These are phyloP conservation scores for Lasioglossum albipes DNA, from an alignment of 1,140 invertebrate genomes.

Conservation along the genomic window DNA sequence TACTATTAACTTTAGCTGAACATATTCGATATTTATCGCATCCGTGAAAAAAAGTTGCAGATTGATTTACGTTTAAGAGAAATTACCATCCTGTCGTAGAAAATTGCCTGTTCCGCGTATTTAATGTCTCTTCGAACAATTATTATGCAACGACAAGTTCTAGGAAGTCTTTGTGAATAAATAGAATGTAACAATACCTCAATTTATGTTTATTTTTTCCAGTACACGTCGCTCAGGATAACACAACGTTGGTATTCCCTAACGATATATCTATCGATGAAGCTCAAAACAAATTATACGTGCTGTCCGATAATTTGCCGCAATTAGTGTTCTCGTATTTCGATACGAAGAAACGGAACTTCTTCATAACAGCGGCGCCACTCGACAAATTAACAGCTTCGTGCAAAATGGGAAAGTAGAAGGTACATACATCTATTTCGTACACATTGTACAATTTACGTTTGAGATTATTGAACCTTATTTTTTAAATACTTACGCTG, in stretches of 20 bases:
- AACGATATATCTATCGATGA: slow-evolving; percentile 75
- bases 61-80: background rate
- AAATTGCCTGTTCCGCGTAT: background rate
- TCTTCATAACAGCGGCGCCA: slow-evolving; percentile 49
- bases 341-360: slow-evolving; percentile 82
- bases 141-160: slow-evolving; percentile 15
- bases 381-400: slow-evolving; percentile 49
- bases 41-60: background rate
- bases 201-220: slow-evolving; percentile 33
- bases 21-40: background rate
- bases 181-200: background rate
- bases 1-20: too few relatives aligned
- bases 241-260: slow-evolving; percentile 75
- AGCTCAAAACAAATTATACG: slow-evolving; percentile 80
- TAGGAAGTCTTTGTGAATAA: background rate
- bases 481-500: background rate
- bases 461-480: background rate
- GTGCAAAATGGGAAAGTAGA: slow-evolving; percentile 21
- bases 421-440: background rate
- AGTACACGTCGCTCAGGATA: slow-evolving; percentile 72
- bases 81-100: background rate
- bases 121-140: background rate
- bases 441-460: background rate
- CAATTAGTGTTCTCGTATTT: slow-evolving; percentile 82
- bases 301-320: slow-evolving; percentile 85